Evolutionary conservation across 2,113 vertebrate species (phyloP), one percentile per base, ranked within the genome.

Genomic region (Cairina moschata): DNA sequence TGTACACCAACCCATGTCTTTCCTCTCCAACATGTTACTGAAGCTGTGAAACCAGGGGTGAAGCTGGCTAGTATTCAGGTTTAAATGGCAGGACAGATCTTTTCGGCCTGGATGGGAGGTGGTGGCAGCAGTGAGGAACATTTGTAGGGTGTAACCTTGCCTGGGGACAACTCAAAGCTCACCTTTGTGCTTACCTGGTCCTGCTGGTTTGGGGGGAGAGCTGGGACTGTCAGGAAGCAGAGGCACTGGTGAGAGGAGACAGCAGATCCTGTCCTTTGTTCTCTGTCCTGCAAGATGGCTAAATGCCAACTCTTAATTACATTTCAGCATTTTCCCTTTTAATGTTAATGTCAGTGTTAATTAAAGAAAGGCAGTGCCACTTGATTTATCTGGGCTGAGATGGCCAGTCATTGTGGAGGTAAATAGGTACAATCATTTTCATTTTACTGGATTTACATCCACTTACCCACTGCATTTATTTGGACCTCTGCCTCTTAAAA

Each of bases 401-500:
- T 20, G 42, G 14, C 21, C 29, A 77, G 44, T 75, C 56, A 55
- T 80, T 80, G 75, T 59, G 63, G 42, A 92, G 55, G 44, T 65
- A 91, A 94, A 81, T 11, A 82, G 17, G 38, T 21, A 76, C 16
- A 52, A 78, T 55, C 5, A 72, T 60, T 62, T 92, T 21, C 9
- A 84, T 56, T 74, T 80, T 29, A 56, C 11, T 17, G 1, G 0
- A 62, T 69, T 80, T 82, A 20, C 32, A 68, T 72, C 74, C 72
- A 88, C 14, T 81, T 68, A 75, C 11, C 9, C 16, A 13, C 26
- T 32, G 4, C n/a, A 36, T 16, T 73, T 71, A 23, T 13, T 74
- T 86, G 62, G 9, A 18, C 8, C 54, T 93, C 79, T 91, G 54
- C 23, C 69, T 91, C 81, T 85, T 92, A 79, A 93, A 97, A 95